Base-by-base conservation (phyloP, 2,888 invertebrate genomes). In the Hybos culiciformis region DNA sequence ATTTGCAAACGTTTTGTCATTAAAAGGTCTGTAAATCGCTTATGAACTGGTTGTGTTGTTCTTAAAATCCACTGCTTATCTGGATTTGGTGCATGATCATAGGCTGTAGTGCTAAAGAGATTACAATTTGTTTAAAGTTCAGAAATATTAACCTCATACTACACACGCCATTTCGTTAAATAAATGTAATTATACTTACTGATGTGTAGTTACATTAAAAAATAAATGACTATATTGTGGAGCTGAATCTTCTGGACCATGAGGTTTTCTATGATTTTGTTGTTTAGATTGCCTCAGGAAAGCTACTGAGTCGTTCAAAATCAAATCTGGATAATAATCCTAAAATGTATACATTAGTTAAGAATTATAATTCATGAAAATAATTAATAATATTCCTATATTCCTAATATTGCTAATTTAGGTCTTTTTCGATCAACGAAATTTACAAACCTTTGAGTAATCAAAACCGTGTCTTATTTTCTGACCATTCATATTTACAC, bases 31-130 rank as follows among this genome's bases (percentile, higher is more conserved):
- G 97, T 97, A 67, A 97, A 97, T 53, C 88, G 80, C 37, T 84
- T 81, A 60, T 96, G 93, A 45, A 94, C 90, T 0, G 92, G 91
- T 46, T 87, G 84, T 0, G 94, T 94, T 31, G 88, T 82, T 53
- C 92, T 82, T 14, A 97, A 72, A 48, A 97, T 86, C 96, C 96
- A 97, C 62, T 97, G 96, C 62, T 97, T 97, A 68, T 97, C 97
- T 0, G 87, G 87, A 70, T 97, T 97, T 3, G 97, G 97, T 0
- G 97, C 97, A 67, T 86, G 84, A 64, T 97, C 93, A 69, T 96
- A 97, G 3, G 91, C 85, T 2, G 92, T 91, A 0, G 96, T 97
- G 61, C 96, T 96, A 69, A 42, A 71, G 70, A 48, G 48, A 32
- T 36, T 18, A 20, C 37, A 37, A 37, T n/a, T n/a, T n/a, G n/a